Evolutionary conservation across 1,140 invertebrate species (phyloP).

Genomic region (Cepaea nemoralis): DNA sequence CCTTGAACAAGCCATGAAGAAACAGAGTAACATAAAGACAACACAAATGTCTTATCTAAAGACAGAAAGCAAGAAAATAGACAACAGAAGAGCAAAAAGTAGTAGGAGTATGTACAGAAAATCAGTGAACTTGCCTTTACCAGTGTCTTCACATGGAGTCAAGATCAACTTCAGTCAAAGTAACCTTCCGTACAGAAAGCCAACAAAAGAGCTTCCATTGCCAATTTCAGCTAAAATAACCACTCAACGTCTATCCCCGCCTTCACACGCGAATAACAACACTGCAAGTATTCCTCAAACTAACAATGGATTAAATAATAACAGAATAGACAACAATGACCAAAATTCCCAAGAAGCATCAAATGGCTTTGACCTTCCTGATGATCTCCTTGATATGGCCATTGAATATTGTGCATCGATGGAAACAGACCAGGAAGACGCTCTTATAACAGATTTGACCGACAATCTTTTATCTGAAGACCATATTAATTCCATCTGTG

Average conservation of each 20-base stretch:
- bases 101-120: neutral
- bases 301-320: neutral
- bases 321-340: neutral
- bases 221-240: neutral
- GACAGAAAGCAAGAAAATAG: neutral
- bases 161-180: neutral
- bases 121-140: slow-evolving; percentile 23
- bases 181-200: neutral
- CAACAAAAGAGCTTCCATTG: slow-evolving; percentile 30
- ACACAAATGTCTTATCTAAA: neutral
- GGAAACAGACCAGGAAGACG: slow-evolving; percentile 9
- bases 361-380: slow-evolving; percentile 14
- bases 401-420: slow-evolving; percentile 32
- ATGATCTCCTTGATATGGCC: slow-evolving; percentile 33
- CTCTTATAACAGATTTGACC: slow-evolving; percentile 5
- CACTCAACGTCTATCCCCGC: neutral
- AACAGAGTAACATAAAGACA: neutral
- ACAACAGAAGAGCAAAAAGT: neutral
- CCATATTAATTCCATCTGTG: slow-evolving; percentile 12
- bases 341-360: neutral
- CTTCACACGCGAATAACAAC: neutral
- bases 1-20: slow-evolving; percentile 20
- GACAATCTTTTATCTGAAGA: slow-evolving; percentile 1
- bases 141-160: neutral
- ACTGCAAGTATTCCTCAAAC: neutral